Conservation (phyloP, 2,888 invertebrate species). For the Ommatoiulus sabulosus region DNA sequence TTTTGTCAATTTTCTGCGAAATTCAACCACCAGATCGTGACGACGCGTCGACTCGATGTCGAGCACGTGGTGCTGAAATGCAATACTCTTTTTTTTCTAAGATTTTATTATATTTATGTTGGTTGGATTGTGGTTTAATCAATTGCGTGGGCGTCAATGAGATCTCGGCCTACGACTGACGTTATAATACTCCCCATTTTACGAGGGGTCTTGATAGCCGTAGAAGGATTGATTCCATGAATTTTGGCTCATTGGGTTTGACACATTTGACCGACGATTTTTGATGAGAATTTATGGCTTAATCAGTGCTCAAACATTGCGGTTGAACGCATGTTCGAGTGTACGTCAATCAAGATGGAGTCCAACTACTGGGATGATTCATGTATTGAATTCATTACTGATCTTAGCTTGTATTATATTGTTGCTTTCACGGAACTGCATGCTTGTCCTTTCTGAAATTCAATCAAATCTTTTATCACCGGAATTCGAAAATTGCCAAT, state of each 20-base stretch:
- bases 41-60: neutral
- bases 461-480: too few species aligned
- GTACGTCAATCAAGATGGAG: neutral
- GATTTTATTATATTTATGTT: neutral
- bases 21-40: neutral
- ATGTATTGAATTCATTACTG: neutral
- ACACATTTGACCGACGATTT: neutral
- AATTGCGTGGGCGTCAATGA: neutral
- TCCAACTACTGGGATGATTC: neutral
- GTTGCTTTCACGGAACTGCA: too few species aligned
- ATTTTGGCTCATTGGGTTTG: neutral
- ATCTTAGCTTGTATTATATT: too few species aligned
- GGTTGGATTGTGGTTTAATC: neutral
- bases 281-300: slow-evolving; percentile 16
- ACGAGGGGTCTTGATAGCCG: neutral
- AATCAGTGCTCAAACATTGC: neutral
- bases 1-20: neutral
- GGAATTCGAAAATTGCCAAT: too few species aligned
- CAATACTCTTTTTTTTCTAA: slow-evolving; percentile 13
- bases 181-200: neutral
- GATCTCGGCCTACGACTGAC: neutral
- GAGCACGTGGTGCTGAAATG: neutral
- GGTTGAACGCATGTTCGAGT: neutral
- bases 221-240: neutral
- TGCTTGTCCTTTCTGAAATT: too few species aligned